phyloP scores from a whole-genome alignment of 2,888 invertebrate species.

The Nowickia ferox region DNA sequence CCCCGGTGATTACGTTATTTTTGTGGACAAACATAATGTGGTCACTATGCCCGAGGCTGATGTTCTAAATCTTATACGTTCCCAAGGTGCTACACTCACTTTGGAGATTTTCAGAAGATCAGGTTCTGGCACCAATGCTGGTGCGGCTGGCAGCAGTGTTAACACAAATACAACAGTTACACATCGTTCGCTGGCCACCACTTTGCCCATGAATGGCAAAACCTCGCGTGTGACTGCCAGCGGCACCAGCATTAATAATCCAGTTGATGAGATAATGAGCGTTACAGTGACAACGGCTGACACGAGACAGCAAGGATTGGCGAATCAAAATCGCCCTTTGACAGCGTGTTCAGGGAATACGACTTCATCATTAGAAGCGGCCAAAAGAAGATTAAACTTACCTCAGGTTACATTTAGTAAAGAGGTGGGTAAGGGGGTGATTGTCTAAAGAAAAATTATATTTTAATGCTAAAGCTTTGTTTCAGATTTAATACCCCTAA shows the following conservation, averaged over 20 bases:
- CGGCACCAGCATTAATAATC: conserved; percentile 73
- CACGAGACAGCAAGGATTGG: conserved; percentile 30
- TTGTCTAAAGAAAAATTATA: conserved; percentile 85
- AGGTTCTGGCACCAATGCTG: conserved; percentile 76
- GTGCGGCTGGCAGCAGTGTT: conserved; percentile 65
- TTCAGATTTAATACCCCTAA: background rate
- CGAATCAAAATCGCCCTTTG: conserved; percentile 84
- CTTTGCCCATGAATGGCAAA: conserved; percentile 76
- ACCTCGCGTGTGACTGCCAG: conserved; percentile 74
- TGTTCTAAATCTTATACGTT: conserved; percentile 86
- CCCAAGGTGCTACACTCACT: conserved; percentile 88
- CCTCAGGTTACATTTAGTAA: conserved; percentile 94
- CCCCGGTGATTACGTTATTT: conserved; percentile 94
- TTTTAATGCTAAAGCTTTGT: background rate
- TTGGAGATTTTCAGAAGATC: conserved; percentile 87
- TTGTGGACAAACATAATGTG: conserved; percentile 93
- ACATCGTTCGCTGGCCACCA: conserved; percentile 68
- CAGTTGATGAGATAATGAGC: conserved; percentile 74
- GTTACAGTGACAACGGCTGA: conserved; percentile 65
- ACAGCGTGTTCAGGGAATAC: conserved; percentile 86
- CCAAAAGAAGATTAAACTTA: conserved; percentile 87
- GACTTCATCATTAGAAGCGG: conserved; percentile 86
- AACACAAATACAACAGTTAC: conserved; percentile 58
- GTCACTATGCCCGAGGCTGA: conserved; percentile 92
- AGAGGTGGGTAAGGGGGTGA: conserved; percentile 95